Percentiles rank a stretch among this genome's conserved stretches.
Conservation (phyloP, 2,797 vertebrate genomes). For the Basileuterus tristriatus region DNA sequence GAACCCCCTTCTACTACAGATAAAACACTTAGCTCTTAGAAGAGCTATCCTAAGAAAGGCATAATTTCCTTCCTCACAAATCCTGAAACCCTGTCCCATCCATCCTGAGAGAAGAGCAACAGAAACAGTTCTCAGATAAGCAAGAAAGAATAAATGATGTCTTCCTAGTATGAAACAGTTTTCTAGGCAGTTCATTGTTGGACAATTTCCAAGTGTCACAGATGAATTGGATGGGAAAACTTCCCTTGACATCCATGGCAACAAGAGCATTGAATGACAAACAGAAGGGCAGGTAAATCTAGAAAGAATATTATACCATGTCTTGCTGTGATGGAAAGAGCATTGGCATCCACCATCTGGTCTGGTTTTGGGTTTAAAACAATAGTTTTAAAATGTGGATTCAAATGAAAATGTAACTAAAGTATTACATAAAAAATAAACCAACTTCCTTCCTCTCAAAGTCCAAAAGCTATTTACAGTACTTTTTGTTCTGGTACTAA, state of each 20-base stretch:
- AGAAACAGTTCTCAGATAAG: neutral
- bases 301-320: neutral
- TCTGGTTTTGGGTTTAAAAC: neutral
- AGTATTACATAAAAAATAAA: neutral
- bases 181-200: neutral
- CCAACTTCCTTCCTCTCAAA: neutral
- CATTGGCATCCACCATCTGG: neutral
- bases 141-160: neutral
- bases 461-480: neutral
- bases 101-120: neutral
- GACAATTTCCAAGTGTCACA: neutral
- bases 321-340: neutral
- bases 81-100: neutral
- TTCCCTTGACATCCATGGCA: neutral
- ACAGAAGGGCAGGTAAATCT: neutral
- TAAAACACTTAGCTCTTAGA: neutral
- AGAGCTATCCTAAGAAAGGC: neutral
- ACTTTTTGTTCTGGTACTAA: neutral
- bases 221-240: slow-evolving; percentile 10
- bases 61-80: slow-evolving; percentile 4
- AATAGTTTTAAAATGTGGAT: neutral
- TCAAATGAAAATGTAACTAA: neutral
- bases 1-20: neutral
- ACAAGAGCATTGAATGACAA: neutral
- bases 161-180: neutral